phyloP scores from a whole-genome alignment of 2,113 vertebrate genomes.

The Strix uralensis region DNA sequence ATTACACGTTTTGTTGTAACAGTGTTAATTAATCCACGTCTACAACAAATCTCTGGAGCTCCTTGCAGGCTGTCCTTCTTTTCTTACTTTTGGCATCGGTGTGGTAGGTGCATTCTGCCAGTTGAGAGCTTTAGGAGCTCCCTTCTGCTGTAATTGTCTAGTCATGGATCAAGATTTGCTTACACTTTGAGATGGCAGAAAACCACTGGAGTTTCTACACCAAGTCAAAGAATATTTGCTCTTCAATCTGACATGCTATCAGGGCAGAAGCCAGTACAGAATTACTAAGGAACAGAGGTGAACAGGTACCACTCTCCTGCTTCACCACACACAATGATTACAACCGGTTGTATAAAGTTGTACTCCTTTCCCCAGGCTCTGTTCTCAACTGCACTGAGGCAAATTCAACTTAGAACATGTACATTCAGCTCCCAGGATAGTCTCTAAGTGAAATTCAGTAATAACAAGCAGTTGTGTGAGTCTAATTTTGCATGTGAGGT shows the following conservation, averaged over 20 bases:
- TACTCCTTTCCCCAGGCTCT: neutral
- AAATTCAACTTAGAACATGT: neutral
- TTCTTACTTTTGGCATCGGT: neutral
- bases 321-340: neutral
- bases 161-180: neutral
- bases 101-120: neutral
- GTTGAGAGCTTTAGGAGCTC: neutral
- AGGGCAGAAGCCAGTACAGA: neutral
- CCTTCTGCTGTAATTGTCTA: neutral
- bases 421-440: neutral
- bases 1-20: neutral
- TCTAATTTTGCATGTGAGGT: neutral
- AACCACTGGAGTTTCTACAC: neutral
- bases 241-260: neutral
- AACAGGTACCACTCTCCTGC: neutral
- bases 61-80: neutral
- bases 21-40: neutral
- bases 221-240: neutral
- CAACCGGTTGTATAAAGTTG: neutral
- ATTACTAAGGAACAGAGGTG: neutral
- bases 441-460: neutral
- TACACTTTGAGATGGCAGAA: neutral
- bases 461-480: neutral
- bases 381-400: neutral
- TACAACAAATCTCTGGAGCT: neutral